A percentile compares a stretch with the other conserved stretches of the same genome.
Conservation (phyloP, 2,113 vertebrate genomes). For the Thermophis baileyi region DNA sequence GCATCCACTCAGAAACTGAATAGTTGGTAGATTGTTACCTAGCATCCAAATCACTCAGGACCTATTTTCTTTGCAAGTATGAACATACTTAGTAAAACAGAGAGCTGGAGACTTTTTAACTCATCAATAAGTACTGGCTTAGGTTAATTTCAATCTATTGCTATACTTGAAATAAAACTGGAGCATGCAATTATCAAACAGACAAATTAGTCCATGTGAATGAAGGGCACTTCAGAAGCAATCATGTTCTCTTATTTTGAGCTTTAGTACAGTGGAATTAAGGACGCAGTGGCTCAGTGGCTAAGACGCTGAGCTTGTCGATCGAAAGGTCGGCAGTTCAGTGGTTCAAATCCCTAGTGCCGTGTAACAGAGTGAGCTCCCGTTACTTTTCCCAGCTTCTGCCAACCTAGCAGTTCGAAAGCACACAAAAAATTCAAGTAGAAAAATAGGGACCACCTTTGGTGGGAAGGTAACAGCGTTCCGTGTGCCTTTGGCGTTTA, state of each 20-base stretch:
- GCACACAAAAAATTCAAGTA: no score
- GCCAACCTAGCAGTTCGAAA: no score
- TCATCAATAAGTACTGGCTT: not conserved
- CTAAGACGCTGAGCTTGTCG: no score
- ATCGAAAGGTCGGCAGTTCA: no score
- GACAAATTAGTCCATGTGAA: fast-evolving
- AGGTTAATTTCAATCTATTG: not conserved
- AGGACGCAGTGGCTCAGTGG: no score
- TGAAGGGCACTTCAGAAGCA: fast-evolving
- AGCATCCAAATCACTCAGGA: not conserved
- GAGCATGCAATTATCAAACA: fast-evolving
- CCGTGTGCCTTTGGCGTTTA: no score
- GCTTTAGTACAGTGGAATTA: not conserved
- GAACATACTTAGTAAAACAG: not conserved
- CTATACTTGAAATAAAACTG: not conserved
- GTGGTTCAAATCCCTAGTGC: no score
- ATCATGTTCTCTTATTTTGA: not conserved
- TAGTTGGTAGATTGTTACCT: not conserved
- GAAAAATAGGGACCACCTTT: no score
- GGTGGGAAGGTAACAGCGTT: no score
- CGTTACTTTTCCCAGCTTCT: no score
- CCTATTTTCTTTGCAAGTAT: not conserved
- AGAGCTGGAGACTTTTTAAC: not conserved
- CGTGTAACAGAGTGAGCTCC: no score
- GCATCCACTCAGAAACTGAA: not conserved